Evolutionary conservation across 2,888 invertebrate species (phyloP).

Genomic region (Erpobdella octoculata): DNA sequence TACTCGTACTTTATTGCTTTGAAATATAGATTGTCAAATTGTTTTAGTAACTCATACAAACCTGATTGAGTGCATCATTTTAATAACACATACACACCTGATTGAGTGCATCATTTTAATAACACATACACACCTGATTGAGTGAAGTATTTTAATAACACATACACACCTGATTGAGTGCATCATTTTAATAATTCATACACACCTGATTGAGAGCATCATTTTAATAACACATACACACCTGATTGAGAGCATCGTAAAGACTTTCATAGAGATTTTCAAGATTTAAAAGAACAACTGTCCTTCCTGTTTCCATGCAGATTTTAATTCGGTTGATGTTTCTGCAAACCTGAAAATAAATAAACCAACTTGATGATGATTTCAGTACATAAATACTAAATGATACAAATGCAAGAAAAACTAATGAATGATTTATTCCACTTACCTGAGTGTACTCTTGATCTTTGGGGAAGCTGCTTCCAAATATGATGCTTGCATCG

Average conservation of each 20-base stretch:
- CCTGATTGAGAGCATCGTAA: constrained; percentile 49
- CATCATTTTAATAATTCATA: not conserved
- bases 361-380: no score
- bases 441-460: constrained; percentile 46
- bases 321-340: constrained; percentile 49
- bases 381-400: not conserved
- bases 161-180: not conserved
- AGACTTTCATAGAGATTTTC: constrained; percentile 48
- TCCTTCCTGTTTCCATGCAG: constrained; percentile 48
- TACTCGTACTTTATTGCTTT: no score
- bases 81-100: constrained; percentile 37
- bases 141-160: not conserved
- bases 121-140: not conserved
- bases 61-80: constrained; percentile 42
- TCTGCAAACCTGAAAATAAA: constrained; percentile 42
- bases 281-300: constrained; percentile 46
- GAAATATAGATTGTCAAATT: not conserved
- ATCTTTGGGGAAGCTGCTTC: constrained; percentile 46
- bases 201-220: constrained; percentile 45
- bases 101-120: constrained; percentile 36
- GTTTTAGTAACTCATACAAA: constrained; percentile 18
- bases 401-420: not conserved
- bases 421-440: no score
- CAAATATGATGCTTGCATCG: constrained; percentile 45
- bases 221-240: constrained; percentile 17